Percentiles rank a stretch among this genome's conserved stretches.
Conservation (phyloP, 2,888 invertebrate species). For the Serrognathus titanus region DNA sequence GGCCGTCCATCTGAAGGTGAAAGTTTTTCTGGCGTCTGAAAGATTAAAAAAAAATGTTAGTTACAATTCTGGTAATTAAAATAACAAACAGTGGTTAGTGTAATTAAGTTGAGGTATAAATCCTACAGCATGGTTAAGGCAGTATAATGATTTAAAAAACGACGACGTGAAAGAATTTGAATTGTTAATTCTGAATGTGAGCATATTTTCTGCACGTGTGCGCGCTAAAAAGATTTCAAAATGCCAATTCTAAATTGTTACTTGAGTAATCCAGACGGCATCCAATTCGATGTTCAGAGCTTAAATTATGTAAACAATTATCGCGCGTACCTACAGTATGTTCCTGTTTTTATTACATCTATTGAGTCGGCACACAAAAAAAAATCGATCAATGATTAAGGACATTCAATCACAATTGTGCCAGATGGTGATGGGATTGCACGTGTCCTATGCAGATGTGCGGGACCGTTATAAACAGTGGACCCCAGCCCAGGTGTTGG, state of each 20-base stretch:
- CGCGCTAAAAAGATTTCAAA: conserved; percentile 32
- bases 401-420: conserved; percentile 34
- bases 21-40: conserved; percentile 65
- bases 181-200: conserved; percentile 9
- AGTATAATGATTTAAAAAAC: no score
- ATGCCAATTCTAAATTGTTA: conserved; percentile 35
- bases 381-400: conserved; percentile 26
- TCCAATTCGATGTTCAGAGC: background rate
- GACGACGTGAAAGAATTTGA: conserved; percentile 1
- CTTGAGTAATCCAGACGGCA: background rate
- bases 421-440: conserved; percentile 37
- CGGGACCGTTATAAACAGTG: conserved; percentile 34
- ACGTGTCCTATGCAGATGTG: conserved; percentile 40
- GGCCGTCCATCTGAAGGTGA: conserved; percentile 59
- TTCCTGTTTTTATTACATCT: background rate
- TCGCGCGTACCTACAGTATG: background rate
- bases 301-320: background rate
- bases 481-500: conserved; percentile 37
- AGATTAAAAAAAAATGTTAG: conserved; percentile 39
- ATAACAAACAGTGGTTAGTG: no score
- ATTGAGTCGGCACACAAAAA: conserved; percentile 7
- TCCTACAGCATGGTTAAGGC: no score
- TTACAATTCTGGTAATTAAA: no score
- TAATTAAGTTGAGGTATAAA: no score
- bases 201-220: conserved; percentile 10